Evolutionary conservation across 1,140 invertebrate genomes (phyloP).

Genomic region (Nasonia vitripennis): DNA sequence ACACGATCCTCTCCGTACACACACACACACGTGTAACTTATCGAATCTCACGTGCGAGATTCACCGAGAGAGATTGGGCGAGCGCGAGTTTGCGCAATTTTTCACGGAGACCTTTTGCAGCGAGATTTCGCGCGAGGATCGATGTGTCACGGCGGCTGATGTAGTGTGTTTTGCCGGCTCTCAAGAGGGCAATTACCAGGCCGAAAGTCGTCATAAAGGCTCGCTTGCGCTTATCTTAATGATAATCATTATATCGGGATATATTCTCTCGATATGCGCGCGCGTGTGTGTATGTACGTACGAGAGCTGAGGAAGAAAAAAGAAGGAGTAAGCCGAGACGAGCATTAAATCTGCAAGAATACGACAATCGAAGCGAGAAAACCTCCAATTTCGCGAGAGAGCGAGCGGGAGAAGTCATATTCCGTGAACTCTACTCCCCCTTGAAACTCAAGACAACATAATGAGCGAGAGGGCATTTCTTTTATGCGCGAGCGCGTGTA

Average conservation of each 20-base stretch:
- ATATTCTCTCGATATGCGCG: slow-evolving; percentile 5
- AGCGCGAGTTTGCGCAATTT: slow-evolving; percentile 32
- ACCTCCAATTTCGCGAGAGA: slow-evolving; percentile 50
- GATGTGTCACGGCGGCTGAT: background rate
- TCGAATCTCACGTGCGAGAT: slow-evolving; percentile 1
- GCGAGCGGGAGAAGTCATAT: slow-evolving; percentile 42
- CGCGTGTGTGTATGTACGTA: slow-evolving; percentile 49
- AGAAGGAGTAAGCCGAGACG: slow-evolving; percentile 20
- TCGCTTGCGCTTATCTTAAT: slow-evolving; percentile 44
- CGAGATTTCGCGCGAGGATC: background rate
- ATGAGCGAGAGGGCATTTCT: slow-evolving; percentile 53
- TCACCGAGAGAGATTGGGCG: slow-evolving; percentile 17
- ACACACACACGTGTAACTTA: background rate
- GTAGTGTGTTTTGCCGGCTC: background rate
- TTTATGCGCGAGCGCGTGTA: slow-evolving; percentile 24
- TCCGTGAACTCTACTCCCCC: slow-evolving; percentile 32
- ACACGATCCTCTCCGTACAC: background rate
- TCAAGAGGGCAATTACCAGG: slow-evolving; percentile 38
- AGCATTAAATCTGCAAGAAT: slow-evolving; percentile 64
- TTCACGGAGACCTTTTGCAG: background rate
- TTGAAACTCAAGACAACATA: slow-evolving; percentile 66
- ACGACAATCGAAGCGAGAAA: slow-evolving; percentile 58
- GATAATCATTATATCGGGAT: slow-evolving; percentile 42
- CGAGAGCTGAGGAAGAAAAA: background rate
- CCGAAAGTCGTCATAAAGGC: slow-evolving; percentile 39